phyloP scores from a whole-genome alignment of 2,113 vertebrate genomes.

The Elephas maximus region DNA sequence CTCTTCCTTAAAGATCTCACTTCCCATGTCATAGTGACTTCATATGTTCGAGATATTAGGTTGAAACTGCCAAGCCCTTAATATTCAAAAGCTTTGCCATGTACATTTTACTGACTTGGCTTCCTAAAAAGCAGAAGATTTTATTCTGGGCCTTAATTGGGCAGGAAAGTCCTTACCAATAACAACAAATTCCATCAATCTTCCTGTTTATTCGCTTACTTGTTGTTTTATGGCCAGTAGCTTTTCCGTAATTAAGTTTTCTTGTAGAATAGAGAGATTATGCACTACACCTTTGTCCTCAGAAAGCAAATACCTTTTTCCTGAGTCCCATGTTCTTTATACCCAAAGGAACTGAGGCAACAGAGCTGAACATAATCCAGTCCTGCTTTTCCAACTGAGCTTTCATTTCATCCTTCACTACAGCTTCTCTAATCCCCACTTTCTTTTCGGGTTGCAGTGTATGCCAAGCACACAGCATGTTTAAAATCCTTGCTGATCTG shows the following conservation, averaged over 20 bases:
- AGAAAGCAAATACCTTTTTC: slow-evolving; percentile 63
- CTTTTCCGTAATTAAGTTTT: slow-evolving; percentile 57
- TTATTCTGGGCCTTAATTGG: not conserved
- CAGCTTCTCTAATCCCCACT: slow-evolving; percentile 74
- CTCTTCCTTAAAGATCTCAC: not conserved
- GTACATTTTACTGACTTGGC: not conserved
- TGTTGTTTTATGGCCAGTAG: not conserved
- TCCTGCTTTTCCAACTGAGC: slow-evolving; percentile 49
- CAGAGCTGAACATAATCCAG: slow-evolving; percentile 70
- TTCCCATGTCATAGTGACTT: not conserved
- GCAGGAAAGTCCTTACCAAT: not conserved
- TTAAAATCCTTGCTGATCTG: slow-evolving; percentile 76
- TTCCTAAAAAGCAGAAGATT: not conserved
- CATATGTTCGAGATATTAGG: not conserved
- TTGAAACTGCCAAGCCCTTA: not conserved
- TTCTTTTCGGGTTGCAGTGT: slow-evolving; percentile 65
- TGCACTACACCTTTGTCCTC: not conserved
- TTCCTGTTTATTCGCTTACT: not conserved
- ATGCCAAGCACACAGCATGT: slow-evolving; percentile 72
- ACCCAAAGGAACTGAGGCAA: slow-evolving; percentile 68
- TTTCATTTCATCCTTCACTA: slow-evolving; percentile 82
- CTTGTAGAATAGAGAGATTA: slow-evolving; percentile 49
- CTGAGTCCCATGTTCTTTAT: slow-evolving; percentile 45
- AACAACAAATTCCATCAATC: not conserved
- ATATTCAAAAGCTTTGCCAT: not conserved